phyloP scores from a whole-genome alignment of 2,113 vertebrate genomes.

The Hoplias malabaricus region DNA sequence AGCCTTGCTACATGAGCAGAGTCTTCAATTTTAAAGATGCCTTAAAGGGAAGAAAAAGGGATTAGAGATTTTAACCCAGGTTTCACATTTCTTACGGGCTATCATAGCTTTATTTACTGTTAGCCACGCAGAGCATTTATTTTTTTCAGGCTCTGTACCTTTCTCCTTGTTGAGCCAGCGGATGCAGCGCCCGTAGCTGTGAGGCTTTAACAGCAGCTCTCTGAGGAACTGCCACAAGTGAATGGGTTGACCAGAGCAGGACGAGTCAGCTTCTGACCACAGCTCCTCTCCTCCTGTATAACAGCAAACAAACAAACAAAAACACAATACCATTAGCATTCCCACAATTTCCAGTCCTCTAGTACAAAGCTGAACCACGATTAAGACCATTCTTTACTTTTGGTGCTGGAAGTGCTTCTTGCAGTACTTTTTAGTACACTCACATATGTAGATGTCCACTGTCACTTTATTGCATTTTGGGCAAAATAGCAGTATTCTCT shows the following conservation, averaged over 20 bases:
- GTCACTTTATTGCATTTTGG: too few relatives aligned
- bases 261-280: conserved; percentile 91
- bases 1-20: conserved; percentile 93
- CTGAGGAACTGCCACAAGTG: conserved; percentile 98
- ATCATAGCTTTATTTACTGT: not conserved
- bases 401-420: too few relatives aligned
- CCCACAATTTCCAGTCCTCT: not conserved
- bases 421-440: too few relatives aligned
- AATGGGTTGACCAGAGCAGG: conserved; percentile 91
- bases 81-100: not conserved
- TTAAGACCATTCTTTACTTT: not conserved
- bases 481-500: too few relatives aligned
- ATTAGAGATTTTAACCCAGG: not conserved
- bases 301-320: conserved; percentile 29
- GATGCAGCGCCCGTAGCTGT: conserved; percentile 93
- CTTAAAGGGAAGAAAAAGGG: conserved; percentile 61
- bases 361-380: not conserved
- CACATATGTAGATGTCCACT: too few relatives aligned
- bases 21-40: conserved; percentile 98
- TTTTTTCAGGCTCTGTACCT: conserved; percentile 67
- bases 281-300: conserved; percentile 70
- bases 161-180: conserved; percentile 98
- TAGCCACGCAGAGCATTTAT: not conserved
- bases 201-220: conserved; percentile 92
- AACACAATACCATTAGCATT: not conserved